Evolutionary conservation across 2,113 vertebrate genomes (phyloP), one percentile per base, ranked within the genome.

Genomic region (Pelusios castaneus): DNA sequence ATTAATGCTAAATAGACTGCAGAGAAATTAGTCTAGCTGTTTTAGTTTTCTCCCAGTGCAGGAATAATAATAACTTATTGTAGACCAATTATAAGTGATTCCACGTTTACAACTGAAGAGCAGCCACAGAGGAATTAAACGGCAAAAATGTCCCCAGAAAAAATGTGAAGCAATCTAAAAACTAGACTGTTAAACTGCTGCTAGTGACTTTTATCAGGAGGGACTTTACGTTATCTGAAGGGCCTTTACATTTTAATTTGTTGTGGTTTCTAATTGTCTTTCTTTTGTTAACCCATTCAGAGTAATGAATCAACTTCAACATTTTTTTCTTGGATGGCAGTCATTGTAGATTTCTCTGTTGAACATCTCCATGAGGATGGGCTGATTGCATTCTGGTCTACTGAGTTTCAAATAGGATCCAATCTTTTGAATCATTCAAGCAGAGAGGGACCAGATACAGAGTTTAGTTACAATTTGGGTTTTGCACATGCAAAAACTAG

Each of bases 381-480:
- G 92, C 77, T 92, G 89, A 96, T 97, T 95, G 73, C 92, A 90
- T 93, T 95, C 93, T 79, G 73, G 49, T 70, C 95, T 95, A 94
- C 92, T 96, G 41, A 29, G 5, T 10, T 76, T 76, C 41, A 45
- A 25, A 25, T 5, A 27, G 95, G 94, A 87, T 84, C 92, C 82
- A 51, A 90, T 93, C 94, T 89, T 94, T 96, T 88, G 95, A 95
- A 93, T 90, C 80, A 85, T 95, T 95, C 92, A 93, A 88, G 92
- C 85, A 95, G 10, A 60, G 77, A 95, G 19, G 24, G 80, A 80
- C 91, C 95, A 95, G 93, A 88, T 95, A 70, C 6, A 77, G 85
- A 87, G 47, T 77, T 81, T 67, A 85, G 24, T 58, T 87, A 89
- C 91, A 52, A 81, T 56, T 95, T 83, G 76, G 54, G 80, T 45